Conservation (phyloP, 2,113 vertebrate species). For the Odontesthes bonariensis region DNA sequence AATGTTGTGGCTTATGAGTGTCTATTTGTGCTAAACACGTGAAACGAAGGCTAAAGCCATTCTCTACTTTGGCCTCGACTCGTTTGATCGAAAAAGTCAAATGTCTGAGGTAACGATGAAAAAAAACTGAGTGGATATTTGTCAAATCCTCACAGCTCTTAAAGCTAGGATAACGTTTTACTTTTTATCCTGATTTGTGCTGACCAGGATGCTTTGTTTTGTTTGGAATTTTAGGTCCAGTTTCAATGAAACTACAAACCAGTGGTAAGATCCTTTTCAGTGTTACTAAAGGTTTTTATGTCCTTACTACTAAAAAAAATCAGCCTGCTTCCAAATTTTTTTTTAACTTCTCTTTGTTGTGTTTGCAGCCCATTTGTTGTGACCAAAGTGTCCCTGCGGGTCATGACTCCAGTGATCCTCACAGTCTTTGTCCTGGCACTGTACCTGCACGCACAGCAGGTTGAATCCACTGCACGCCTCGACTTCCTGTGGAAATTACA, state of each 20-base stretch:
- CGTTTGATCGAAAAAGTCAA: background rate
- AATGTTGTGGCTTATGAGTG: background rate
- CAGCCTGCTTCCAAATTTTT: too few relatives aligned
- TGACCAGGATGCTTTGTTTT: background rate
- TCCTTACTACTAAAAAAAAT: background rate
- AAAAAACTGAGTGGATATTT: background rate
- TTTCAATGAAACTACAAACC: conserved; percentile 86
- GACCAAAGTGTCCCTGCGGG: conserved; percentile 92
- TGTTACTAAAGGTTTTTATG: background rate
- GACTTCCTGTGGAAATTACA: conserved; percentile 99
- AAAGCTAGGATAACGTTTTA: background rate
- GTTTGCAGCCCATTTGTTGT: conserved; percentile 74
- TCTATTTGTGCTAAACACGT: background rate
- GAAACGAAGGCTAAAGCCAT: background rate
- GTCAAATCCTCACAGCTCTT: too few relatives aligned
- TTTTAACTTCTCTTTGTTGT: too few relatives aligned
- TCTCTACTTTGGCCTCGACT: background rate
- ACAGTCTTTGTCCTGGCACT: conserved; percentile 94
- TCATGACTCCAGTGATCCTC: conserved; percentile 93
- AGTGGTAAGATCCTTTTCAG: conserved; percentile 85
- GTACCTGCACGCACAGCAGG: conserved; percentile 97
- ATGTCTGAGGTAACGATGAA: background rate
- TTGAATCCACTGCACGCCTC: conserved; percentile 95
- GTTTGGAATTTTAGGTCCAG: conserved; percentile 66
- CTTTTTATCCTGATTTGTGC: background rate